Evolutionary conservation across 2,113 vertebrate genomes (phyloP), one percentile per base, ranked within the genome.

Genomic region (Capreolus pygargus): DNA sequence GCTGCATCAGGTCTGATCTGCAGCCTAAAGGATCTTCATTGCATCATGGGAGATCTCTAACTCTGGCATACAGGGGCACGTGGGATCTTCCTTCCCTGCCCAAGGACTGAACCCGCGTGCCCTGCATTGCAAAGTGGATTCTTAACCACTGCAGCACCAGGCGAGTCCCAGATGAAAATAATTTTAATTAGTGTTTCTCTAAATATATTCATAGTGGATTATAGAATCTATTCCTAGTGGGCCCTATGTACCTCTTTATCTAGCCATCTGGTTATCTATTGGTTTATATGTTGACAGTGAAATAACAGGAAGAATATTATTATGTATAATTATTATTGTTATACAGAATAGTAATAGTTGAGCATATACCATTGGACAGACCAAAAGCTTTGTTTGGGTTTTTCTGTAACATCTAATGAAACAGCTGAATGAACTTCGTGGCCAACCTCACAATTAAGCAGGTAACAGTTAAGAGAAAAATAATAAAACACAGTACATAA

Each of bases 21-120:
- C n/a, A 12, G 67, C 0, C 12, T 2, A 0, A 39, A 70, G n/a
- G 67, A 6, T 70, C 67, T 39, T 39, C n/a, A 6, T 12, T 12
- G 5, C 2, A 70, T 70, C 67, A 3, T 3, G n/a, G 67, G n/a
- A 39, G n/a, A 23, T 23, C 67, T 39, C 67, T 23, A 23, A 5
- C 6, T 70, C 10, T 70, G 67, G n/a, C 9, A 1, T 70, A 36
- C 10, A 36, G n/a, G n/a, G 64, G 36, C n/a, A 23, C 5, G 2
- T 70, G 64, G n/a, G 19, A 36, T 36, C 9, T 70, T 12, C 21
- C 9, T 36, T 3, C n/a, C 2, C 67, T 39, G n/a, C 10, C 67
- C 5, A 3, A 23, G n/a, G 19, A 13, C 0, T 39, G 67, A 70
- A 70, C n/a, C 19, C 0, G 0, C n/a, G 0, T 70, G 17, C n/a